Base-by-base conservation (phyloP, 2,797 vertebrate genomes). In the Sebastes aleutianus region DNA sequence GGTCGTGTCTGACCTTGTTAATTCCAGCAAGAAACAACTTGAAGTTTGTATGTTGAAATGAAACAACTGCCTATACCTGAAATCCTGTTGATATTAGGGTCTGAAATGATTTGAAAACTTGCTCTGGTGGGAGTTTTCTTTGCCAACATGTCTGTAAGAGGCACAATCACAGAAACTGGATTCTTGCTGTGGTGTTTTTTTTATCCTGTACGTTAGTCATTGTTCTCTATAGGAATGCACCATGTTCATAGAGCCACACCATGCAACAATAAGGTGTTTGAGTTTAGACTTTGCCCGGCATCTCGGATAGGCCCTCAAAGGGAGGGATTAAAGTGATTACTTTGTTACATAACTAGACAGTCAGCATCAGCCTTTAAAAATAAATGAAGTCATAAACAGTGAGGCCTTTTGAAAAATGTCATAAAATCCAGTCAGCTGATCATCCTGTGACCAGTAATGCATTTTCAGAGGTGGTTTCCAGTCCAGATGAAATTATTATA, bases 211-310 rank as follows among this genome's bases (percentile, higher is more conserved):
- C 14, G 53, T 54, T 57, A n/a, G n/a, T 65, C 31, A 69, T 27
- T 64, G 26, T 50, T 47, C 20, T 64, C 3, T 36, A 9, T n/a
- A 27, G 16, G 39, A 71, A 67, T 36, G 59, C 10, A 58, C 10
- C 20, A 7, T 62, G 43, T 66, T 62, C 54, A 31, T 10, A 26
- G 63, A 70, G 16, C 43, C 63, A 70, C 58, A 68, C 9, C 34
- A 62, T 20, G 8, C 31, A 71, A 69, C 74, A 83, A 73, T 62
- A 36, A 78, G 70, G 53, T 62, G 32, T 82, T 62, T 14, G 34
- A 78, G 47, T 4, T 79, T 83, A 82, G 83, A 90, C 85, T 88
- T 86, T 80, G 76, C 66, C 34, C 72, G 0, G 59, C 8, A 22
- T 59, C 16, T 78, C 36, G 18, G 57, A 61, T 34, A 47, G 65